Percentiles rank a stretch among this genome's conserved stretches.
Conservation (phyloP, 92 coral and sea anemone species). For the Micromussa lordhowensis region DNA sequence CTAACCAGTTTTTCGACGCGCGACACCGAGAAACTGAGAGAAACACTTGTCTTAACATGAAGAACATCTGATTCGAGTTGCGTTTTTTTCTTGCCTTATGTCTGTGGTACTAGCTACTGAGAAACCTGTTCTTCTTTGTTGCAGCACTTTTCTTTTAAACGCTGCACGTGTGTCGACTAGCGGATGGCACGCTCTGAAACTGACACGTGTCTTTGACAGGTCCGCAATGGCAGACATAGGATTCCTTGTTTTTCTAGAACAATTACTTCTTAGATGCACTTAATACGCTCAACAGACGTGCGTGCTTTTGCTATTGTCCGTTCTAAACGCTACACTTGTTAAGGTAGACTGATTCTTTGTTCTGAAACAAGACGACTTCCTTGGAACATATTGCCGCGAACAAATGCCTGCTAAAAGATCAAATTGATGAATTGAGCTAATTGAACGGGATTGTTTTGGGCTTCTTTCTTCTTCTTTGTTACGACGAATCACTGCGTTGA, state of each 20-base stretch:
- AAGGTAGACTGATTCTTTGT: background rate
- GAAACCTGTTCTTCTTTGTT: background rate
- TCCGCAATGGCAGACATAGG: background rate
- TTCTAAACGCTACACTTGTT: background rate
- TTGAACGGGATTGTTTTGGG: background rate
- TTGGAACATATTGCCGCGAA: background rate
- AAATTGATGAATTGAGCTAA: background rate
- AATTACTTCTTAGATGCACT: background rate
- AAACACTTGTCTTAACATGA: background rate
- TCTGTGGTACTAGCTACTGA: background rate
- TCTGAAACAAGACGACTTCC: background rate
- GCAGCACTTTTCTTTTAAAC: background rate
- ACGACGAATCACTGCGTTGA: background rate
- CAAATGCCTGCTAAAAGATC: constrained; percentile 15
- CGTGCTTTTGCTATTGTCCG: background rate
- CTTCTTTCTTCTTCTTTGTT: background rate
- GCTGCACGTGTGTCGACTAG: background rate
- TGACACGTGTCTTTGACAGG: background rate
- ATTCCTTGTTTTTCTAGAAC: background rate
- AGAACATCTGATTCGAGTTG: background rate
- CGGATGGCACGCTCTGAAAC: background rate
- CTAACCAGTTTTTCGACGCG: background rate
- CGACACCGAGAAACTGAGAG: background rate
- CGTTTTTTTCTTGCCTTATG: background rate
- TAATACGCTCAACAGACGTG: background rate